Evolutionary conservation across 2,888 invertebrate genomes (phyloP), one percentile per base, ranked within the genome.

Genomic region (Drosophila yooni): DNA sequence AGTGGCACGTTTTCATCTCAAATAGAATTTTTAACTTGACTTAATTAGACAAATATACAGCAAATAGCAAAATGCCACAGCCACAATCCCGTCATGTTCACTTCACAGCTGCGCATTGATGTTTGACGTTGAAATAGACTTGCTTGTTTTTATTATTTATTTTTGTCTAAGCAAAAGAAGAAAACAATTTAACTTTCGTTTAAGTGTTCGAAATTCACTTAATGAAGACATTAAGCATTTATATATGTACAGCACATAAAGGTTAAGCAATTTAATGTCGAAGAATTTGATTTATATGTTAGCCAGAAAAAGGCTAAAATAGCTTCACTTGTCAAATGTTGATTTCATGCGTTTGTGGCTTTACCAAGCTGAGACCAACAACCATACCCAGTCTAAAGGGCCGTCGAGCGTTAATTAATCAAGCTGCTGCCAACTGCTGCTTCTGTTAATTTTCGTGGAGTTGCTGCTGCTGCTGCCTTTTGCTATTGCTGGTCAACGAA

Each of bases 321-420:
- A 27, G 53, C 64, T 59, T 54, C 54, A 62, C 72, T 52, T 33
- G 59, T 10, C 46, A 31, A 60, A 31, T 64, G 25, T 31, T 62
- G 27, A 59, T 36, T 58, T 69, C 65, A 52, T 65, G 72, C 65
- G 53, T 70, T 75, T 70, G 75, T 31, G 74, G 77, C 66, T 76
- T 70, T 70, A 57, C 51, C 73, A 63, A 66, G 56, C 62, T 53
- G 67, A 56, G 59, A 51, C 56, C 21, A 59, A 71, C 27, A 69
- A 10, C 18, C 36, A 43, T 10, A 18, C 66, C 59, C 81, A 69
- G 70, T 71, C 66, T 71, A 61, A 76, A 85, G 75, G 64, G 70
- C 78, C 68, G 76, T 68, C 66, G 71, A 66, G 68, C 83, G 83
- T 88, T 90, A 86, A 86, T 86, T 90, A 86, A 86, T 86, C 90